Percentiles rank a stretch among this genome's conserved stretches.
Conservation (phyloP, 2,888 invertebrate genomes). For the Andrena haemorrhoa region DNA sequence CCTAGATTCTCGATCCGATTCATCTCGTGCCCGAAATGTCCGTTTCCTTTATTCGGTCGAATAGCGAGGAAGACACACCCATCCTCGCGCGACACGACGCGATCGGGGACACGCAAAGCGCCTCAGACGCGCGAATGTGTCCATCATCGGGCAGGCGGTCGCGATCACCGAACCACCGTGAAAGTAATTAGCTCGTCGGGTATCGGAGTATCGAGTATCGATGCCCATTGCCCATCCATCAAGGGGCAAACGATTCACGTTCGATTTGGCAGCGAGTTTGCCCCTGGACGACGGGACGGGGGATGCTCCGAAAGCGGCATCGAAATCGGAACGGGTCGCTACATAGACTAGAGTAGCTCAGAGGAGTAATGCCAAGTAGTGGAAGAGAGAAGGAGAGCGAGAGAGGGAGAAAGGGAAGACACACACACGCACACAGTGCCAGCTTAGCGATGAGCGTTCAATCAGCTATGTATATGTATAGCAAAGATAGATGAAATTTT, state of each 20-base stretch:
- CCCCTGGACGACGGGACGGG: conserved; percentile 1
- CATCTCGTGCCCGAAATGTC: background rate
- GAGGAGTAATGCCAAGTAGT: background rate
- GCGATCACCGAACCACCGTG: conserved; percentile 26
- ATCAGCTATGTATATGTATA: background rate
- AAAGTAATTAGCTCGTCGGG: conserved; percentile 32
- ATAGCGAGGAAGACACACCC: background rate
- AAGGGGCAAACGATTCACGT: conserved; percentile 27
- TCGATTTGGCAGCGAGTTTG: conserved; percentile 44
- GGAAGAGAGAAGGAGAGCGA: background rate
- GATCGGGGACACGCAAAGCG: background rate
- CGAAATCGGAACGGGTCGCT: conserved; percentile 23
- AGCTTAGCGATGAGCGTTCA: conserved; percentile 67
- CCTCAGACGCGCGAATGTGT: conserved; percentile 1
- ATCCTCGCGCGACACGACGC: background rate
- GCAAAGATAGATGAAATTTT: background rate
- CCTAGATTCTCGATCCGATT: background rate
- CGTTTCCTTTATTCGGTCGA: background rate
- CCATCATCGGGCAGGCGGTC: background rate
- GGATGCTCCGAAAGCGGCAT: conserved; percentile 6
- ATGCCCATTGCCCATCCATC: conserved; percentile 27
- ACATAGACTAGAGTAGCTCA: conserved; percentile 8
- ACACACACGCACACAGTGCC: conserved; percentile 75
- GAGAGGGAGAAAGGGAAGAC: background rate
- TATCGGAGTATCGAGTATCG: conserved; percentile 44